Evolutionary conservation across 2,113 vertebrate genomes (phyloP).

Genomic region (Hemiscyllium ocellatum): DNA sequence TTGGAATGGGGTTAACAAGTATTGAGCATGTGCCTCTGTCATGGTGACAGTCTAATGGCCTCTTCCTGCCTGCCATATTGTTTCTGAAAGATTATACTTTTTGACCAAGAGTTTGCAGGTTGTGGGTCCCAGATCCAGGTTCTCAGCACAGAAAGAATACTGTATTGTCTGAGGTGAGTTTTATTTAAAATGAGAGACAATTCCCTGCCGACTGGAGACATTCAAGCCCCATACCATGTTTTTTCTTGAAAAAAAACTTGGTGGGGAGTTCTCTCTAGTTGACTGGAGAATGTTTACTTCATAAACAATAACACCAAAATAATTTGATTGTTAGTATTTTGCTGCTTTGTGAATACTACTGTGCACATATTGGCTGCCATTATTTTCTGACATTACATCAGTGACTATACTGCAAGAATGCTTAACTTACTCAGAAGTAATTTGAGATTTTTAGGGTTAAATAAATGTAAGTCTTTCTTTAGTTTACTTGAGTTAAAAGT

Average conservation of each 20-base stretch:
- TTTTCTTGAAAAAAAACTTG: neutral
- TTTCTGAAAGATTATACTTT: too few relatives aligned
- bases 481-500: neutral
- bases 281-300: too few relatives aligned
- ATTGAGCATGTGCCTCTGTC: too few relatives aligned
- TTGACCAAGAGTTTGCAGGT: too few relatives aligned
- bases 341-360: neutral
- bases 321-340: neutral
- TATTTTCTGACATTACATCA: neutral
- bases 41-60: too few relatives aligned
- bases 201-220: neutral
- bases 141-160: neutral
- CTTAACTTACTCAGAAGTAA: neutral
- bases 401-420: too few relatives aligned
- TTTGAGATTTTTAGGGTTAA: neutral
- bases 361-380: neutral
- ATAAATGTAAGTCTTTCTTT: neutral
- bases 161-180: neutral
- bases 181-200: neutral
- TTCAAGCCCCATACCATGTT: neutral
- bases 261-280: too few relatives aligned
- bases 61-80: too few relatives aligned
- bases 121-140: neutral
- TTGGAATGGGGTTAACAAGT: too few relatives aligned
- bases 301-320: neutral